phyloP scores from a whole-genome alignment of 2,888 invertebrate species.

The Pristionchus arcanus region DNA sequence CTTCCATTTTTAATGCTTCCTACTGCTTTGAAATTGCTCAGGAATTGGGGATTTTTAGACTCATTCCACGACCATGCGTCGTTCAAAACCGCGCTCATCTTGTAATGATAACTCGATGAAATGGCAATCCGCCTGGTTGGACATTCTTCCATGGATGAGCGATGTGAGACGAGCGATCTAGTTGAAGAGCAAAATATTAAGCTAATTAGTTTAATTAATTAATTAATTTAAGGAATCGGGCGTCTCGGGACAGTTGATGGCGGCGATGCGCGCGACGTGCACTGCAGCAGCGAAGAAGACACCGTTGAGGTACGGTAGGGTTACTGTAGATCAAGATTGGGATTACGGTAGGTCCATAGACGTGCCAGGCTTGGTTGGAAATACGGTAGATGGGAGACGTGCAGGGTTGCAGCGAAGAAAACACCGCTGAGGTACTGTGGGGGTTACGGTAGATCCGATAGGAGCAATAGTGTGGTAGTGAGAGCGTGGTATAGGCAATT shows the following conservation, averaged over 20 bases:
- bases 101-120: too few relatives aligned
- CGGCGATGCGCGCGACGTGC: constrained; percentile 92
- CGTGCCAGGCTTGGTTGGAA: background rate
- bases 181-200: too few relatives aligned
- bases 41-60: too few relatives aligned
- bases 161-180: too few relatives aligned
- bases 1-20: too few relatives aligned
- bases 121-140: too few relatives aligned
- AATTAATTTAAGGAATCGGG: constrained; percentile 61
- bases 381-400: constrained; percentile 82
- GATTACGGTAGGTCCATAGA: background rate
- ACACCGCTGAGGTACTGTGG: constrained; percentile 81
- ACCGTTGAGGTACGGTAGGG: constrained; percentile 81
- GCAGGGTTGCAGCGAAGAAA: constrained; percentile 90
- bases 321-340: background rate
- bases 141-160: too few relatives aligned
- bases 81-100: too few relatives aligned
- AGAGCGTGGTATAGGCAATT: too few relatives aligned
- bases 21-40: too few relatives aligned
- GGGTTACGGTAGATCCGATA: background rate
- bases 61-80: too few relatives aligned
- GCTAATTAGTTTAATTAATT: background rate
- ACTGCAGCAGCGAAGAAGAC: constrained; percentile 89
- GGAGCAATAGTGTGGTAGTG: too few relatives aligned
- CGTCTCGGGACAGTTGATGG: constrained; percentile 89